Evolutionary conservation across 2,113 vertebrate genomes (phyloP).

Genomic region (Paramisgurnus dabryanus): DNA sequence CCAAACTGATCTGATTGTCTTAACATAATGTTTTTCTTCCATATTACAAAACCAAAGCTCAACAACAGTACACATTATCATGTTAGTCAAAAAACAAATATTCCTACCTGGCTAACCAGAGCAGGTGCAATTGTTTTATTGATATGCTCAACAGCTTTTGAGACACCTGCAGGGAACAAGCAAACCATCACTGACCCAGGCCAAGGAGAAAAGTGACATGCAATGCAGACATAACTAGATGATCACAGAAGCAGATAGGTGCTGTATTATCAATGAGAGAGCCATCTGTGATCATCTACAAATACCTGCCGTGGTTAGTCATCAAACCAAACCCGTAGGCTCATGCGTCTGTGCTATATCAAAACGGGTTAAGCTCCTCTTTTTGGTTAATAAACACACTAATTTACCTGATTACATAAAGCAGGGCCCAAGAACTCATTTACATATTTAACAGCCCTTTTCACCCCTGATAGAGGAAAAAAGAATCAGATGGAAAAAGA

Average conservation of each 20-base stretch:
- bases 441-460: conserved; percentile 97
- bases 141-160: conserved; percentile 99
- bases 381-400: conserved; percentile 59
- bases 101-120: conserved; percentile 98
- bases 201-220: conserved; percentile 63
- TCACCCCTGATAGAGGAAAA: conserved; percentile 84
- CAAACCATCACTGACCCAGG: conserved; percentile 83
- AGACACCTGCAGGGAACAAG: conserved; percentile 98
- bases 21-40: not conserved
- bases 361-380: conserved; percentile 14
- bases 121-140: conserved; percentile 98
- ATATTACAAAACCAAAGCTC: not conserved
- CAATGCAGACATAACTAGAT: conserved; percentile 73
- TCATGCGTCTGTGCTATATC: conserved; percentile 75
- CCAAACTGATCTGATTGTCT: not conserved
- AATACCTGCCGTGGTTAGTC: conserved; percentile 76
- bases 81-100: conserved; percentile 76
- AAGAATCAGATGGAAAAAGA: conserved; percentile 40
- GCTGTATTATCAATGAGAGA: not conserved
- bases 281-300: conserved; percentile 69
- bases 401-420: conserved; percentile 95
- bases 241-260: conserved; percentile 58
- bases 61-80: conserved; percentile 44
- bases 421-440: conserved; percentile 97
- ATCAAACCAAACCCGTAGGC: conserved; percentile 66